Evolutionary conservation across 2,113 vertebrate species (phyloP), one percentile per base, ranked within the genome.

Genomic region (Spea bombifrons): DNA sequence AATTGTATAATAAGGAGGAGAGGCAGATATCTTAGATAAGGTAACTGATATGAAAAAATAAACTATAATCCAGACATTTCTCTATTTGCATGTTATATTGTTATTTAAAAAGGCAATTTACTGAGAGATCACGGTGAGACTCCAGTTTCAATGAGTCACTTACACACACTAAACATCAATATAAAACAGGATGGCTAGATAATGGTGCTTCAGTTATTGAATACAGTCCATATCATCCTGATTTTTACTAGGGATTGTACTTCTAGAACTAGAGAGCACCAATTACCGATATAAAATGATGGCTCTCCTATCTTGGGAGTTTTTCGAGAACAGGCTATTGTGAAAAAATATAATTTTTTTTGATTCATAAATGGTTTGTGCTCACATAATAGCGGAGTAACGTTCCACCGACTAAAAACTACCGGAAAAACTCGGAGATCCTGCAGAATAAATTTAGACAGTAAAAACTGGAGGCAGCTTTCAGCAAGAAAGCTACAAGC

Each of bases 11-110:
- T 65, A 52, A 16, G 61, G 76, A 80, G 65, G 63, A 80, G 70
- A 73, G 77, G 77, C 52, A 73, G 57, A 64, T 30, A 53, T 78
- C 59, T 73, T 73, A 66, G n/a, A 80, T 55, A 47, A 15, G 66
- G 61, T 8, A 66, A 80, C 9, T 8, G 44, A 80, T 80, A 73
- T 49, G 63, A 73, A 77, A 77, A 76, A 72, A 70, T 70, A 70
- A 75, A 67, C 12, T 70, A 49, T 75, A 44, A 4, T 75, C 64
- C 64, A 66, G 43, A 52, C 45, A 64, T n/a, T 15, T 61, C 57
- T 30, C 30, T 30, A 30, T 30, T 64, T 64, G 61, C 61, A 64
- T 15, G n/a, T 17, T 64, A 17, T 9, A 16, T 67, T 50, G 65
- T 43, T 67, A 55, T 45, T n/a, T 67, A 52, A 66, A 67, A 63